Percentiles rank a stretch among this genome's conserved stretches.
Evolutionary conservation across 2,113 vertebrate species (phyloP).

Genomic region (Ascaphus truei): DNA sequence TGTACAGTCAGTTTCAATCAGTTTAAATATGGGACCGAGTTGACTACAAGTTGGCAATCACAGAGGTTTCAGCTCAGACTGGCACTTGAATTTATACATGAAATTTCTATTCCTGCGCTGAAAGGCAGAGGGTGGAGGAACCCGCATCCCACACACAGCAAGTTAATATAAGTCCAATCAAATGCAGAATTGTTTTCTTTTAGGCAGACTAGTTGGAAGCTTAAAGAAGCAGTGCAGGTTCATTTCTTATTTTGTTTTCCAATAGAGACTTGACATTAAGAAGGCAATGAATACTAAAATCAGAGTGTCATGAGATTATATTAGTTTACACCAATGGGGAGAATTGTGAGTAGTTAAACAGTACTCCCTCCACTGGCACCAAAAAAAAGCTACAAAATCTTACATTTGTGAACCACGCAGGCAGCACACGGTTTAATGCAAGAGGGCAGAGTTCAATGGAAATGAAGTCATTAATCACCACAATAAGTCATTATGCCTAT

Average conservation of each 20-base stretch:
- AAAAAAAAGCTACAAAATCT: no score
- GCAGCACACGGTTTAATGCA: background rate
- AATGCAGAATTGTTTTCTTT: background rate
- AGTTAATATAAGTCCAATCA: background rate
- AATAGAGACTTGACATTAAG: no score
- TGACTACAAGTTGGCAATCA: slow-evolving; percentile 13
- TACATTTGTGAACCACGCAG: background rate
- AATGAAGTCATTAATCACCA: no score
- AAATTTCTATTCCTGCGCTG: background rate
- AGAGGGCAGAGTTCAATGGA: no score
- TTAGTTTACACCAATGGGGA: no score
- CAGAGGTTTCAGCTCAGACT: background rate
- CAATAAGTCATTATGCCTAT: no score
- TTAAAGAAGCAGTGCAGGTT: background rate
- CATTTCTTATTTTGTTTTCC: no score
- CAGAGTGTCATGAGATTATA: no score
- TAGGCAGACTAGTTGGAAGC: background rate
- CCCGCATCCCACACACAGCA: background rate
- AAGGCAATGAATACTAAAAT: no score
- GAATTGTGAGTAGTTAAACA: no score
- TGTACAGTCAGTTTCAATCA: slow-evolving; percentile 4
- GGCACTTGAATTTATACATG: background rate
- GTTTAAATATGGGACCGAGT: background rate
- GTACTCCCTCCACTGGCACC: no score
- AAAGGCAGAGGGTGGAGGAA: background rate